Conservation (phyloP, 2,888 invertebrate genomes). For the Pollenia angustigena region DNA sequence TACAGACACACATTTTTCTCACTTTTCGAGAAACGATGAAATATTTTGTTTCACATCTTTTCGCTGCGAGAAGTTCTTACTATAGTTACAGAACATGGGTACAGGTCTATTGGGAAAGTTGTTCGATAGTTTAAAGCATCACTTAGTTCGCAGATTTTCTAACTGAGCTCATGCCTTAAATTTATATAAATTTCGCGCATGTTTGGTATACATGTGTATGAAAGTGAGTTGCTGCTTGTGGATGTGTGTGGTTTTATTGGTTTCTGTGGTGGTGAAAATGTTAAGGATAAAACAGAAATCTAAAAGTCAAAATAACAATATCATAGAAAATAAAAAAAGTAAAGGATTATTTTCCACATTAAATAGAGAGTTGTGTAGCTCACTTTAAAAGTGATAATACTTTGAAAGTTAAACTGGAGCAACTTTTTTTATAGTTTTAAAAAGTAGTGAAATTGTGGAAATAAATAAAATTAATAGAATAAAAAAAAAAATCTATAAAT, state of each 20-base stretch:
- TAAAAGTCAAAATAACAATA: constrained; percentile 28
- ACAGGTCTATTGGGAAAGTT: too few relatives aligned
- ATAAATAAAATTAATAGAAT: too few relatives aligned
- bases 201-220: background rate
- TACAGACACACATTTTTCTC: too few relatives aligned
- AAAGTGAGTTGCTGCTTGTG: background rate
- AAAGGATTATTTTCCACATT: background rate
- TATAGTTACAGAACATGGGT: too few relatives aligned
- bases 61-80: too few relatives aligned
- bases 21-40: too few relatives aligned
- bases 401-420: too few relatives aligned
- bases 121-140: too few relatives aligned
- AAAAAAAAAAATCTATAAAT: too few relatives aligned
- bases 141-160: background rate
- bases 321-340: constrained; percentile 1
- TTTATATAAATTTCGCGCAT: background rate
- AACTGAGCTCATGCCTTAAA: background rate
- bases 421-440: too few relatives aligned
- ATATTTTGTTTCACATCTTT: too few relatives aligned
- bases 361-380: background rate
- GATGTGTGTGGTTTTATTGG: constrained; percentile 23
- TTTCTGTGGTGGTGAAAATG: constrained; percentile 1
- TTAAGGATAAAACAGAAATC: background rate
- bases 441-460: too few relatives aligned
- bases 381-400: background rate